A percentile compares a stretch with the other conserved stretches of the same genome.
Conservation (phyloP, 2,888 invertebrate genomes). For the Lithophane socia region DNA sequence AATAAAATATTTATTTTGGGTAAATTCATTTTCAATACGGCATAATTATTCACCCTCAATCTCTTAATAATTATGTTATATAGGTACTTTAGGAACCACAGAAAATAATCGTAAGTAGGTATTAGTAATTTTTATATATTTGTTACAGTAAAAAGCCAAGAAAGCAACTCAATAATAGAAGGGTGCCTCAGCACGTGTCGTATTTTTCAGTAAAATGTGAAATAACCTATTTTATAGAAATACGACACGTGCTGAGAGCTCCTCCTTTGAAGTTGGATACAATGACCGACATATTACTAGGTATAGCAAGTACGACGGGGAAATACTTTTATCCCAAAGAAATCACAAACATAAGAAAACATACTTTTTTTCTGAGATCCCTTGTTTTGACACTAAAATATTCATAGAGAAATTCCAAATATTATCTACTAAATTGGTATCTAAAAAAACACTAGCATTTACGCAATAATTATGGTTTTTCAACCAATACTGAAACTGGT, state of each 20-base stretch:
- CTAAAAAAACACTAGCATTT: too few relatives aligned
- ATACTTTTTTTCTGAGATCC: neutral
- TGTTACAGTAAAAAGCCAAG: neutral
- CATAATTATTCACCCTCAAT: neutral
- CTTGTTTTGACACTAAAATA: neutral
- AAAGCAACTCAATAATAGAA: neutral
- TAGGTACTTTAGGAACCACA: too few relatives aligned
- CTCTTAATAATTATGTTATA: too few relatives aligned
- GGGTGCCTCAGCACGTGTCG: neutral
- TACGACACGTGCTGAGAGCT: neutral
- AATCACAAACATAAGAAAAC: neutral
- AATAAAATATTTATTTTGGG: neutral
- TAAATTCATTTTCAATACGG: neutral
- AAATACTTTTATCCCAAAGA: constrained; percentile 2
- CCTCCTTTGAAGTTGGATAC: neutral
- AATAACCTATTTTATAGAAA: constrained; percentile 2
- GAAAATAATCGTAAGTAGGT: neutral
- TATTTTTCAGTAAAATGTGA: neutral
- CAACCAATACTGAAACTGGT: too few relatives aligned
- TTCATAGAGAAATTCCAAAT: neutral
- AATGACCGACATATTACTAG: neutral
- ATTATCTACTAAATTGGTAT: too few relatives aligned
- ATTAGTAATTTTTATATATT: neutral
- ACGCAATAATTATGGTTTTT: neutral
- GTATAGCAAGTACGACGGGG: neutral